phyloP scores from a whole-genome alignment of 2,113 vertebrate species.

The Eudyptes chrysolophus region DNA sequence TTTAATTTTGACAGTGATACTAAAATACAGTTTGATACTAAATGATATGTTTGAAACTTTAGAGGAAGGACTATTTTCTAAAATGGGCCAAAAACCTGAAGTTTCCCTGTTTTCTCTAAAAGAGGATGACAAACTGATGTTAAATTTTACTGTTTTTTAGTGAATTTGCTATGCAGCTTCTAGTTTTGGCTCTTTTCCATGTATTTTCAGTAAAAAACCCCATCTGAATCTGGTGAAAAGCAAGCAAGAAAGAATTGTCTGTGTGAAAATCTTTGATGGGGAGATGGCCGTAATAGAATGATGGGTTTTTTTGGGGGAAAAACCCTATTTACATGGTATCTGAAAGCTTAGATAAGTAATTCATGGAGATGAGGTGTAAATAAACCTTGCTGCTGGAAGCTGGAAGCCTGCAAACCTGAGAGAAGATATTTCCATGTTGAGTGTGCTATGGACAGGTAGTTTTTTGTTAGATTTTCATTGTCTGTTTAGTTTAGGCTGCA shows the following conservation, averaged over 20 bases:
- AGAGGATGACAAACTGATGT: neutral
- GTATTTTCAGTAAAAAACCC: neutral
- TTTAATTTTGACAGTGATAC: conserved; percentile 14
- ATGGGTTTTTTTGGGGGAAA: rapidly evolving
- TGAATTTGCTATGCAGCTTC: neutral
- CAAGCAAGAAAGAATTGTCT: neutral
- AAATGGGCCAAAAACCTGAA: neutral
- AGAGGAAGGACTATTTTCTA: neutral
- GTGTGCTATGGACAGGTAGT: neutral
- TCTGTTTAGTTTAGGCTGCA: neutral
- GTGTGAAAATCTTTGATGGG: neutral
- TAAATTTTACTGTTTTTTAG: neutral
- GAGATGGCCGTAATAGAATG: neutral
- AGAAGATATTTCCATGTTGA: neutral
- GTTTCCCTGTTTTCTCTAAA: neutral
- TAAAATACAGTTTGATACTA: neutral
- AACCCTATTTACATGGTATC: neutral
- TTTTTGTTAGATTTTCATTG: neutral
- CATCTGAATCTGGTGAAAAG: neutral
- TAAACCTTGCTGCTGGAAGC: neutral
- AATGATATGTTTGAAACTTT: neutral
- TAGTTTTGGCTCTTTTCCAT: neutral
- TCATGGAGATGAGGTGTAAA: neutral
- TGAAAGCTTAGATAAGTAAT: neutral
- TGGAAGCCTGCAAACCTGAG: neutral